Evolutionary conservation across 2,888 invertebrate genomes (phyloP), one percentile per base, ranked within the genome.

Genomic region (Phymatocera aterrima): DNA sequence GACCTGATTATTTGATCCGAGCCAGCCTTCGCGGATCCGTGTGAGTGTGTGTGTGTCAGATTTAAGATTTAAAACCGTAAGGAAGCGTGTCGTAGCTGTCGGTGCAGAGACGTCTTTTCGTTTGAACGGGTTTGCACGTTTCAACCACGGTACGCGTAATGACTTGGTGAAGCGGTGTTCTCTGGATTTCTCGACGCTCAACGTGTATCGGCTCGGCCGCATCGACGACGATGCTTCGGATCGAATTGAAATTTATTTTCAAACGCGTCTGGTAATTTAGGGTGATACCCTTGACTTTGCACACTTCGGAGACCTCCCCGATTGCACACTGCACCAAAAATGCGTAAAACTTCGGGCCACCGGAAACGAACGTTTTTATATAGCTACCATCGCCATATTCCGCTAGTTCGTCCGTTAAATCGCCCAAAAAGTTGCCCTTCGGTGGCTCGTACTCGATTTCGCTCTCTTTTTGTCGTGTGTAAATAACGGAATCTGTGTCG

Each of bases 401-500:
- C 6, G 79, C 79, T 1, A 89, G 75, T 79, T 90, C 90, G 21
- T 54, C 54, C 3, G 54, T 54, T 3, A 54, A 8, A 54, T 54
- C 54, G 18, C 54, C 54, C 5, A 90, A 75, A 78, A 81, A 86
- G 37, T 28, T 28, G 10, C 61, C 88, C 88, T 0, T 79, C 10
- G 83, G 80, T 15, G 86, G 84, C 4, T 80, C 74, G 21, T 60
- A 81, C 12, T 78, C 80, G n/a, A 75, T 78, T 77, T 78, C 78
- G 83, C 89, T n/a, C n/a, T n/a, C n/a, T n/a, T n/a, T n/a, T n/a
- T n/a, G n/a, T n/a, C n/a, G n/a, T n/a, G n/a, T n/a, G n/a, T n/a
- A n/a, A 43, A 89, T 85, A 1, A 89, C 83, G 1, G 83, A 84
- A 79, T 89, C 89, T 0, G 89, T 90, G 64, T 90, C 89, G 72